phyloP scores from a whole-genome alignment of 2,113 vertebrate genomes.

The Hippocampus barbouri region DNA sequence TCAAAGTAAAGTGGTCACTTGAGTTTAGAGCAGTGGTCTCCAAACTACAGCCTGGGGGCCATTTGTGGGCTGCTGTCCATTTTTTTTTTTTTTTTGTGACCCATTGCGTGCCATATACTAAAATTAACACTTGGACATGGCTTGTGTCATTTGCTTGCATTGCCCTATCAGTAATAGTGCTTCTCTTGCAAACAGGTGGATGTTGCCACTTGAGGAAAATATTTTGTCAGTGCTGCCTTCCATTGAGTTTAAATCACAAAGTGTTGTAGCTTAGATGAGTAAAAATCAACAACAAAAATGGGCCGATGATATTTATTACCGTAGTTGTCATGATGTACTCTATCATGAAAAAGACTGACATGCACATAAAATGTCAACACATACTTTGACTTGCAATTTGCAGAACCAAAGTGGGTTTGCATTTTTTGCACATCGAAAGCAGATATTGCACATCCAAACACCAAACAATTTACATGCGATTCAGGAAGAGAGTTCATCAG shows the following conservation, averaged over 20 bases:
- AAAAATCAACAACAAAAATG: slow-evolving; percentile 14
- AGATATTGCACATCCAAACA: slow-evolving; percentile 48
- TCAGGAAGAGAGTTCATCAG: slow-evolving; percentile 10
- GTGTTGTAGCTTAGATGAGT: background rate
- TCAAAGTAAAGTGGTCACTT: too few relatives aligned
- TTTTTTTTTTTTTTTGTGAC: too few relatives aligned
- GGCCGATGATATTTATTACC: slow-evolving; percentile 21
- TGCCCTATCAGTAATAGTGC: too few relatives aligned
- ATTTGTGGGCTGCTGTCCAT: too few relatives aligned
- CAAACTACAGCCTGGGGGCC: too few relatives aligned
- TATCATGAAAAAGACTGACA: background rate
- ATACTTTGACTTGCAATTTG: background rate
- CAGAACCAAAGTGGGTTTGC: slow-evolving; percentile 1
- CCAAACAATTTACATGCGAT: background rate
- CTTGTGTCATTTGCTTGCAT: too few relatives aligned
- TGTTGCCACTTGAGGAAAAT: background rate
- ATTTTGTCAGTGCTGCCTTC: background rate
- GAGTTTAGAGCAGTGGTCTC: too few relatives aligned
- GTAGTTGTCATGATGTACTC: too few relatives aligned
- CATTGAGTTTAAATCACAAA: background rate
- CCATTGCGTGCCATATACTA: too few relatives aligned
- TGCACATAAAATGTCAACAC: background rate
- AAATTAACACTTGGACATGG: too few relatives aligned
- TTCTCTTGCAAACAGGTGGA: too few relatives aligned
- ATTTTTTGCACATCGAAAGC: slow-evolving; percentile 48